Evolutionary conservation across 2,113 vertebrate genomes (phyloP), one percentile per base, ranked within the genome.

Genomic region (Tenrec ecaudatus): DNA sequence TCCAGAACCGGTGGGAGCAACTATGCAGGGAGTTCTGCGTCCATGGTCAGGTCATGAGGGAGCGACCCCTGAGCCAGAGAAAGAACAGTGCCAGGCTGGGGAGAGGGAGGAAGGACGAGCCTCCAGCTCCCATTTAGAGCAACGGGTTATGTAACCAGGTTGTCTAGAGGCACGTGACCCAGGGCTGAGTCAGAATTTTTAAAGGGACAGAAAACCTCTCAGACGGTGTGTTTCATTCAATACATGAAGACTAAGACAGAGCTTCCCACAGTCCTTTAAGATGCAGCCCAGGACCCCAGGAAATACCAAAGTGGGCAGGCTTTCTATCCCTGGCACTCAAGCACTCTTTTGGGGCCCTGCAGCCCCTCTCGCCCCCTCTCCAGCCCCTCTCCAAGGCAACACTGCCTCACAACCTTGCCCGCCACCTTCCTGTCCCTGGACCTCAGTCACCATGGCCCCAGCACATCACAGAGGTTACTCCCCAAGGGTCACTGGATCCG

Each of bases 11-110:
- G 90, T 43, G 79, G 93, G 94, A 96, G 75, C 89, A 95, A 97
- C 92, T 94, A 95, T 95, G 95, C 93, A 83, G 93, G 86, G 93
- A 95, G 93, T 96, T 97, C 93, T 0, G 73, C 94, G 95, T 93
- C 93, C 94, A 95, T 33, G 88, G 88, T 95, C 89, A 90, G 93
- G 60, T 8, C 19, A 62, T 2, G 82, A 89, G 93, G 93, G 94
- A 95, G 87, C 84, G 93, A 83, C 87, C 79, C 38, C 89, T 66
- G 84, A 92, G 83, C 86, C 83, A 58, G 71, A 95, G 95, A 62
- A 88, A 87, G 75, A 19, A 20, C 77, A 92, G 86, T 85, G 89
- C 94, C 89, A 82, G 93, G 94, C 90, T 15, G 89, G 80, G 80
- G 76, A 78, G 77, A 88, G 78, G 40, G 47, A 53, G 47, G 71